Percentiles rank a stretch among this genome's conserved stretches.
Evolutionary conservation across 1,140 invertebrate species (phyloP).

Genomic region (Tachypleus tridentatus): DNA sequence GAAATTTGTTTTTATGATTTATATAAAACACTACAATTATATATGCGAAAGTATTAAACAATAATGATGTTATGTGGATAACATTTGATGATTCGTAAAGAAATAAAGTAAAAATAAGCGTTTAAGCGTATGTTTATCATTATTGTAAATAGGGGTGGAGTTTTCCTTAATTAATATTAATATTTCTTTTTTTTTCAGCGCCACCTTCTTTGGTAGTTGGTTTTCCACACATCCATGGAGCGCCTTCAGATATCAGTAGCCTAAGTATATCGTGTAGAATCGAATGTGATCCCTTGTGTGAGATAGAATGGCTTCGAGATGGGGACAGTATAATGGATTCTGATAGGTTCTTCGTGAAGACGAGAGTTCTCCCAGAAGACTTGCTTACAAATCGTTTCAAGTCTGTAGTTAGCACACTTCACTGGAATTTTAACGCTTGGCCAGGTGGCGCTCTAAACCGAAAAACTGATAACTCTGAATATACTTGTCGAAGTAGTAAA

Average conservation of each 20-base stretch:
- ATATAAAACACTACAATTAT: no score
- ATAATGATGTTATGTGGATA: no score
- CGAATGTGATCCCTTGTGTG: conserved; percentile 68
- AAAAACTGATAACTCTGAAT: conserved; percentile 34
- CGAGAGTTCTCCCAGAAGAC: conserved; percentile 48
- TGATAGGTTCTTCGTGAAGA: conserved; percentile 40
- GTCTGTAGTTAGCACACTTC: conserved; percentile 67
- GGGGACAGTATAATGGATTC: conserved; percentile 16
- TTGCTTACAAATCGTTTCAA: conserved; percentile 62
- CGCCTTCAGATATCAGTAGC: conserved; percentile 35
- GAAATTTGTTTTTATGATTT: no score
- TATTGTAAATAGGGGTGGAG: no score
- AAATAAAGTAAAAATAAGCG: no score
- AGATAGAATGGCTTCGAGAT: conserved; percentile 69
- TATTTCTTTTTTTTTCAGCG: conserved; percentile 38
- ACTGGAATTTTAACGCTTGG: conserved; percentile 52
- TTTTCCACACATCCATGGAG: conserved; percentile 62
- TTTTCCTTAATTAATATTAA: no score
- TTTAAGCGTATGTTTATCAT: no score
- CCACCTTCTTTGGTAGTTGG: conserved; percentile 73
- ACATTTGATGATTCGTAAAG: no score
- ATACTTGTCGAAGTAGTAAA: conserved; percentile 62
- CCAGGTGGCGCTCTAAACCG: conserved; percentile 4
- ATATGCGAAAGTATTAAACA: no score
- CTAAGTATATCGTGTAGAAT: conserved; percentile 72